Percentiles rank a stretch among this genome's conserved stretches.
Evolutionary conservation across 2,888 invertebrate species (phyloP).

Genomic region (Falcaria lacertinaria): DNA sequence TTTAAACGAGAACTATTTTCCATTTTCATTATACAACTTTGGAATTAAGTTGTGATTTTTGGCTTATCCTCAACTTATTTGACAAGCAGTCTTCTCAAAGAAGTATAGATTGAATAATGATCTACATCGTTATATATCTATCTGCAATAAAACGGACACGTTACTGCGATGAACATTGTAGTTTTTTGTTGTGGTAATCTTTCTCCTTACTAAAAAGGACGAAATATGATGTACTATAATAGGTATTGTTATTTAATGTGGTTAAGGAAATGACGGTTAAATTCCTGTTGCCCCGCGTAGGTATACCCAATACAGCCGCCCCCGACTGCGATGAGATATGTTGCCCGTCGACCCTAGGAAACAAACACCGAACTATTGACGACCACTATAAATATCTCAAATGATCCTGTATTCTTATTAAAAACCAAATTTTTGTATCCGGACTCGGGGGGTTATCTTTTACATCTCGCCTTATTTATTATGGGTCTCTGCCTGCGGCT

Average conservation of each 20-base stretch:
- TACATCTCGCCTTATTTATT: not conserved
- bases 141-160: too few relatives aligned
- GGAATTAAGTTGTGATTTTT: too few relatives aligned
- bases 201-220: too few relatives aligned
- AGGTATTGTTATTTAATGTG: not conserved
- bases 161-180: too few relatives aligned
- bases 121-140: too few relatives aligned
- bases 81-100: too few relatives aligned
- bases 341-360: slow-evolving; percentile 65
- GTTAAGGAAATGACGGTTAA: not conserved
- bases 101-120: too few relatives aligned
- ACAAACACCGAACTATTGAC: slow-evolving; percentile 66
- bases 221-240: too few relatives aligned
- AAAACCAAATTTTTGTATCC: slow-evolving; percentile 60
- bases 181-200: too few relatives aligned
- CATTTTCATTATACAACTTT: too few relatives aligned
- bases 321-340: slow-evolving; percentile 34
- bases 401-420: slow-evolving; percentile 63
- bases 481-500: not conserved
- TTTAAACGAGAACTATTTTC: too few relatives aligned
- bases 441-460: slow-evolving; percentile 8
- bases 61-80: too few relatives aligned
- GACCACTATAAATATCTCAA: slow-evolving; percentile 62
- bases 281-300: not conserved
- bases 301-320: not conserved